Evolutionary conservation across 2,888 invertebrate genomes (phyloP).

Genomic region (Hirtodrosophila confusa): DNA sequence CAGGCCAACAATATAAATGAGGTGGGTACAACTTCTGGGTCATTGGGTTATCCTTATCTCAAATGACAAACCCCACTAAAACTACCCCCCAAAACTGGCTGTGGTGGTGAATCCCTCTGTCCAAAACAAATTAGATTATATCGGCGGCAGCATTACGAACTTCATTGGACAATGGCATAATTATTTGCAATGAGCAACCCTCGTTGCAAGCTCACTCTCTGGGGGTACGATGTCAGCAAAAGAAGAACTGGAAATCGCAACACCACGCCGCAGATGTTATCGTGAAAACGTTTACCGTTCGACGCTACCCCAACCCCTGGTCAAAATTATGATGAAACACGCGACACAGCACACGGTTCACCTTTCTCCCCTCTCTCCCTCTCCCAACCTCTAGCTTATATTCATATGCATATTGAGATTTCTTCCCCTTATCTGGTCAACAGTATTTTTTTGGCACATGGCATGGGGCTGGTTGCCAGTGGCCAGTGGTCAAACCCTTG

Average conservation of each 20-base stretch:
- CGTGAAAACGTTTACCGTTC: slow-evolving; percentile 74
- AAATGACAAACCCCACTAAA: slow-evolving; percentile 11
- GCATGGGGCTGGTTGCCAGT: slow-evolving; percentile 31
- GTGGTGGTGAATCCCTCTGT: background rate
- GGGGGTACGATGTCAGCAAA: too few species aligned
- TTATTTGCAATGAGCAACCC: slow-evolving; percentile 73
- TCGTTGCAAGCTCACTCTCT: slow-evolving; percentile 7
- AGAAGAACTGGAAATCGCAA: slow-evolving; percentile 38
- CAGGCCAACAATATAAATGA: slow-evolving; percentile 8
- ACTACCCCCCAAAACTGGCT: slow-evolving; percentile 31
- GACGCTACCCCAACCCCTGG: slow-evolving; percentile 28
- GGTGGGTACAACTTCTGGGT: slow-evolving; percentile 52
- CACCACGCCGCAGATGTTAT: slow-evolving; percentile 76
- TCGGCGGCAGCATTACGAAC: slow-evolving; percentile 61
- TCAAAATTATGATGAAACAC: slow-evolving; percentile 63
- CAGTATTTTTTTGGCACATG: slow-evolving; percentile 46
- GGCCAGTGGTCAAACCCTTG: slow-evolving; percentile 63
- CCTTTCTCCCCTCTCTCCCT: background rate
- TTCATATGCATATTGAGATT: slow-evolving; percentile 56
- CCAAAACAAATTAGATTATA: slow-evolving; percentile 71
- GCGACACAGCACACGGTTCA: slow-evolving; percentile 57
- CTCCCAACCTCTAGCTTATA: background rate
- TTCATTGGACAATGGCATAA: slow-evolving; percentile 76
- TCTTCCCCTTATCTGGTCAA: slow-evolving; percentile 51
- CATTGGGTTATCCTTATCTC: slow-evolving; percentile 58